phyloP scores from a whole-genome alignment of 2,888 invertebrate species.

The Drosophila cracens region DNA sequence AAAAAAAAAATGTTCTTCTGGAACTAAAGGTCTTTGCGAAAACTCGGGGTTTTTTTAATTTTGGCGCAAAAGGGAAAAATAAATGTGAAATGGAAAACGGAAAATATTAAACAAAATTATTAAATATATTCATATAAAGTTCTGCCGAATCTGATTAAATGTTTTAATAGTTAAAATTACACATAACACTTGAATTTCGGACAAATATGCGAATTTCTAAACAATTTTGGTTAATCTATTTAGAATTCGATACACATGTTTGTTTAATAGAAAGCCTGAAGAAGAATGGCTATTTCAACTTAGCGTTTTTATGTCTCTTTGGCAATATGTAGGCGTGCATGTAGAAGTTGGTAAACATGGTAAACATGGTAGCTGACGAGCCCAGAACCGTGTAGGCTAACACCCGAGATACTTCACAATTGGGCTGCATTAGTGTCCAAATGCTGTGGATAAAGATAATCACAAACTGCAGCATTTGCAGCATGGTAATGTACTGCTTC shows the following conservation, averaged over 20 bases:
- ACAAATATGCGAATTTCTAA: not conserved
- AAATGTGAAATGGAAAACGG: too few species aligned
- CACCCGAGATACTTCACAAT: slow-evolving; percentile 34
- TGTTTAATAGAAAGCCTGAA: not conserved
- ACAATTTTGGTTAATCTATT: not conserved
- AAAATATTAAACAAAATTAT: not conserved
- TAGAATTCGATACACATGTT: not conserved
- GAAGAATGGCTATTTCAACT: not conserved
- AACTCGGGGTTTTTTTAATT: too few species aligned
- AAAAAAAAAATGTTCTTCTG: too few species aligned
- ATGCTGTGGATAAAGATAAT: slow-evolving; percentile 41
- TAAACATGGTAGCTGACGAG: slow-evolving; percentile 42
- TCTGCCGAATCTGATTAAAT: not conserved
- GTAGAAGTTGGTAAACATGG: slow-evolving; percentile 53
- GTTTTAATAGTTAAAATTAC: not conserved
- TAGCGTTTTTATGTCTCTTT: not conserved
- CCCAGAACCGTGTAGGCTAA: slow-evolving; percentile 12
- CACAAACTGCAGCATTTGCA: slow-evolving; percentile 56
- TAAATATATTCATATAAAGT: not conserved
- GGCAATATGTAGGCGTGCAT: slow-evolving; percentile 36
- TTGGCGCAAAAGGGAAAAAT: too few species aligned
- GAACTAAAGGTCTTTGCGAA: too few species aligned
- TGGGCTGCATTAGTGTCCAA: slow-evolving; percentile 43
- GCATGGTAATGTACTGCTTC: slow-evolving; percentile 57
- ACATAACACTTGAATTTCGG: not conserved